Evolutionary conservation across 2,797 vertebrate species (phyloP).

Genomic region (Microctenopoma steveboyesi): DNA sequence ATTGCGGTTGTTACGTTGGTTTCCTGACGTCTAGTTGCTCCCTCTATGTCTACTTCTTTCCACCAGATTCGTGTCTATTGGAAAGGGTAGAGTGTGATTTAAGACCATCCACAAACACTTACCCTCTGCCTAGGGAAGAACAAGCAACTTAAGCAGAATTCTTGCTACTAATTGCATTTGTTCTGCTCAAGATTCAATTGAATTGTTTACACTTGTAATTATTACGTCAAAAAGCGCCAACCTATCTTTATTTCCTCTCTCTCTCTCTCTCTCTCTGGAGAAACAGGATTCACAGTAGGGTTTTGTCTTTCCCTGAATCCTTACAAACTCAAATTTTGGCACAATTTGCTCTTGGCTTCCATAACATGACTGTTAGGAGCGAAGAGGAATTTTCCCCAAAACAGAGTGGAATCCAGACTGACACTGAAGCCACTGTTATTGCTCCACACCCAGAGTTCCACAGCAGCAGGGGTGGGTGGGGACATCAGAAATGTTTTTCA

Average conservation of each 20-base stretch:
- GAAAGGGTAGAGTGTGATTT: slow-evolving; percentile 23
- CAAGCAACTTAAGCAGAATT: slow-evolving; percentile 68
- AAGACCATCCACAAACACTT: slow-evolving; percentile 45
- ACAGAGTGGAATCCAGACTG: slow-evolving; percentile 77
- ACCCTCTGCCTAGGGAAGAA: slow-evolving; percentile 17
- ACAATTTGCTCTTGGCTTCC: slow-evolving; percentile 68
- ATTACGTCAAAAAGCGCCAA: slow-evolving; percentile 53
- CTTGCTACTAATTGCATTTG: slow-evolving; percentile 74
- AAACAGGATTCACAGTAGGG: slow-evolving; percentile 58
- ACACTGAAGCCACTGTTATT: slow-evolving; percentile 73
- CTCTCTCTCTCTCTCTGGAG: slow-evolving; percentile 16
- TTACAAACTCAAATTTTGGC: slow-evolving; percentile 69
- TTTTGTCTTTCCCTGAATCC: slow-evolving; percentile 68
- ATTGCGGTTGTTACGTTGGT: slow-evolving; percentile 16
- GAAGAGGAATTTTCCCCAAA: slow-evolving; percentile 77
- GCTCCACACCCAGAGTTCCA: slow-evolving; percentile 74
- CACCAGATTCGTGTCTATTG: slow-evolving; percentile 3
- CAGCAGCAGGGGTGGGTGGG: slow-evolving; percentile 43
- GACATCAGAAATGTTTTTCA: slow-evolving; percentile 43
- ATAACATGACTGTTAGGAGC: slow-evolving; percentile 64
- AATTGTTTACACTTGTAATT: slow-evolving; percentile 68
- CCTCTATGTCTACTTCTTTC: not conserved
- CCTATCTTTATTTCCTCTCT: slow-evolving; percentile 48
- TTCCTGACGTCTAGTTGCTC: slow-evolving; percentile 2
- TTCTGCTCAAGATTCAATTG: slow-evolving; percentile 64